These are phyloP conservation scores for Magallana gigas DNA, from an alignment of 1,140 invertebrate species.

Conservation along the genomic window DNA sequence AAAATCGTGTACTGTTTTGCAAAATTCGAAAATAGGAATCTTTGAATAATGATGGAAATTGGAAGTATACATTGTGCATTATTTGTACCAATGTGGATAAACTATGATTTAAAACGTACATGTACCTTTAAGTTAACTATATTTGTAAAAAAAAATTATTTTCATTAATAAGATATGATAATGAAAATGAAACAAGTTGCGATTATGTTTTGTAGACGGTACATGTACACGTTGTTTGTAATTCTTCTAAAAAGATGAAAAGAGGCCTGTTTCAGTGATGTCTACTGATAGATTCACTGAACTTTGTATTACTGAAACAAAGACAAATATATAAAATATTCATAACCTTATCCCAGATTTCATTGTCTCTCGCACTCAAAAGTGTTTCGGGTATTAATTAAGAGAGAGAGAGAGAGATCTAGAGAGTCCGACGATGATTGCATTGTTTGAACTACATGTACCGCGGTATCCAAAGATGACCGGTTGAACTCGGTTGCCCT, in stretches of 20 bases:
- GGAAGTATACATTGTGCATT: too few species aligned
- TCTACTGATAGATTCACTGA: too few species aligned
- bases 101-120: not conserved
- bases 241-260: too few species aligned
- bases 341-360: not conserved
- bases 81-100: too few species aligned
- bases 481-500: constrained; percentile 13
- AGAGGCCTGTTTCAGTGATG: too few species aligned
- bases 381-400: not conserved
- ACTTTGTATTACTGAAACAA: too few species aligned
- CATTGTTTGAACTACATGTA: not conserved
- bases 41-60: too few species aligned
- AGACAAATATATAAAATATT: not conserved
- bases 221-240: too few species aligned
- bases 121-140: not conserved
- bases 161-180: not conserved
- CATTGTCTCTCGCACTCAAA: not conserved
- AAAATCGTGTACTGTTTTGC: too few species aligned
- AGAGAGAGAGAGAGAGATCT: not conserved
- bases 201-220: too few species aligned
- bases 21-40: too few species aligned
- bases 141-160: not conserved
- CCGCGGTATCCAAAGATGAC: not conserved
- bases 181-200: too few species aligned
- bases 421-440: not conserved